Percentiles rank a stretch among this genome's conserved stretches.
phyloP scores from a whole-genome alignment of 2,888 invertebrate genomes.

The Eilema depressum region DNA sequence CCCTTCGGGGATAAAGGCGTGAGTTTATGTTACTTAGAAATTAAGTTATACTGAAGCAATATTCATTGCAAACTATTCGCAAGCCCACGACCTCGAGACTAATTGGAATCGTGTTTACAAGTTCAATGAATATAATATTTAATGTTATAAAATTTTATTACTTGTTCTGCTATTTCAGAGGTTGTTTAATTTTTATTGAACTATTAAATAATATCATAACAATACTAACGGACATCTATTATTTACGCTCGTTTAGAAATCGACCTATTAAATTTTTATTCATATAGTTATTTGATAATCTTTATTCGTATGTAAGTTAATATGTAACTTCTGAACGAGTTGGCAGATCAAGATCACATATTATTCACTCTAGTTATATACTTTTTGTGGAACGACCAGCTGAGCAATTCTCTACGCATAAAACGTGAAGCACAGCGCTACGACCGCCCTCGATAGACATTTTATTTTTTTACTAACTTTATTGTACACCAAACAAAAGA shows the following conservation, averaged over 20 bases:
- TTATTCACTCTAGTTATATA: too few species aligned
- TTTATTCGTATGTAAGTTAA: not conserved
- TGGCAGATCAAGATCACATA: not conserved
- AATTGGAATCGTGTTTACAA: slow-evolving; percentile 50
- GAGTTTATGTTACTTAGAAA: too few species aligned
- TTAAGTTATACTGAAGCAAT: not conserved
- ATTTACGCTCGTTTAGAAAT: slow-evolving; percentile 34
- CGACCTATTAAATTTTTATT: not conserved
- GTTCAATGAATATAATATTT: slow-evolving; percentile 52
- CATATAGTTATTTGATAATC: not conserved
- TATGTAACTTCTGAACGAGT: not conserved
- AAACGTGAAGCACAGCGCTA: too few species aligned
- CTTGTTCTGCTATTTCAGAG: slow-evolving; percentile 37
- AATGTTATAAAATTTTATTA: slow-evolving; percentile 48
- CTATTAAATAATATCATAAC: slow-evolving; percentile 45
- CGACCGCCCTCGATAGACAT: too few species aligned
- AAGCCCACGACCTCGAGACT: slow-evolving; percentile 45
- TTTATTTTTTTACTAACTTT: too few species aligned
- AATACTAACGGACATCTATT: slow-evolving; percentile 34
- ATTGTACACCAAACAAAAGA: too few species aligned
- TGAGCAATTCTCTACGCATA: too few species aligned
- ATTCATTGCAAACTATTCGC: slow-evolving; percentile 28
- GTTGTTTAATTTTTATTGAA: slow-evolving; percentile 47
- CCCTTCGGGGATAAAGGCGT: too few species aligned
- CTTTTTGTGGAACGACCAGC: too few species aligned